A percentile compares a stretch with the other conserved stretches of the same genome.
These are phyloP conservation scores for Periophthalmus modestus DNA, from an alignment of 2,113 vertebrate species.

Conservation along the genomic window DNA sequence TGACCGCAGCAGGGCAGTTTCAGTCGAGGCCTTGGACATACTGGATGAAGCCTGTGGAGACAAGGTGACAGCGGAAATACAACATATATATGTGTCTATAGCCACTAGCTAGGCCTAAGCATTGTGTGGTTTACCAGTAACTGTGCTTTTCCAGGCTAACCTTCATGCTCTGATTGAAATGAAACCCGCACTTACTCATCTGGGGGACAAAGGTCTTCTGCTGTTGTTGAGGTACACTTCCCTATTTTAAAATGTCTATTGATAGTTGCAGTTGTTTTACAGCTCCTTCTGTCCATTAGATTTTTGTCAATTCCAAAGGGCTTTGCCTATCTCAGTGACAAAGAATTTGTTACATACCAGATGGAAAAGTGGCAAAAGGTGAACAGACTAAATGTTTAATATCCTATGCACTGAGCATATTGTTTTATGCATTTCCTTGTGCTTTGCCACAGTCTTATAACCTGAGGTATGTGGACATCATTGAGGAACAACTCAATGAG, in stretches of 20 bases:
- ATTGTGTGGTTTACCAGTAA: background rate
- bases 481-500: constrained; percentile 91
- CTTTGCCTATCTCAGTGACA: constrained; percentile 90
- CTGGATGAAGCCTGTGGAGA: constrained; percentile 95
- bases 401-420: background rate
- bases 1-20: constrained; percentile 88
- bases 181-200: constrained; percentile 23
- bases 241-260: background rate
- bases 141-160: constrained; percentile 10
- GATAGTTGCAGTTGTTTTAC: background rate
- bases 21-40: constrained; percentile 89
- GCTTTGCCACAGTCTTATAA: constrained; percentile 82
- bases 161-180: constrained; percentile 24
- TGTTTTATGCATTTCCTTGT: background rate
- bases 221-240: constrained; percentile 16
- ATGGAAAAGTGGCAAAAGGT: constrained; percentile 94
- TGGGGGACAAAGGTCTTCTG: constrained; percentile 22
- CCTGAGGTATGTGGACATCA: constrained; percentile 89
- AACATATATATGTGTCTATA: background rate
- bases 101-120: background rate
- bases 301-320: constrained; percentile 94
- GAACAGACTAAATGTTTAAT: constrained; percentile 14
- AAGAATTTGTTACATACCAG: constrained; percentile 88
- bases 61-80: constrained; percentile 76
- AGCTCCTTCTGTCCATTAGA: constrained; percentile 64